Percentiles rank a stretch among this genome's conserved stretches.
phyloP scores from a whole-genome alignment of 2,113 vertebrate species.

The Mormyrus lacerda region DNA sequence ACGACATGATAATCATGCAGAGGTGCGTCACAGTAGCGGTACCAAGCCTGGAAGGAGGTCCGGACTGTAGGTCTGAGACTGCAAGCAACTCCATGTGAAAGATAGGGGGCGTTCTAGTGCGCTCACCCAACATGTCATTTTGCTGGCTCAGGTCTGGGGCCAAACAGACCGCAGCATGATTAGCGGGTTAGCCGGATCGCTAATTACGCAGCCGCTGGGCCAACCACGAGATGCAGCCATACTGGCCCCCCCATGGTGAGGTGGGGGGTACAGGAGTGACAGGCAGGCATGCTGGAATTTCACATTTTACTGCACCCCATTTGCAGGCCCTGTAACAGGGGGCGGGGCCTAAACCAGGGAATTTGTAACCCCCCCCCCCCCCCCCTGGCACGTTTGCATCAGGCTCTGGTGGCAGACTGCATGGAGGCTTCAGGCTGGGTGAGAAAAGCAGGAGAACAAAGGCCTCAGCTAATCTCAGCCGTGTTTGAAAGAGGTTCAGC shows the following conservation, averaged over 20 bases:
- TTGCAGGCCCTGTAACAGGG: background rate
- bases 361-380: background rate
- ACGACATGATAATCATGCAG: background rate
- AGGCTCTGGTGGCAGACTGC: background rate
- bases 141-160: conserved; percentile 51
- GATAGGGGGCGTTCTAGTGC: background rate
- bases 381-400: background rate
- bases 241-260: background rate
- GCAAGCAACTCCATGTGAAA: background rate
- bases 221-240: conserved; percentile 35
- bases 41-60: background rate
- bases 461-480: conserved; percentile 45
- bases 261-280: background rate
- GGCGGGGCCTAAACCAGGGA: background rate
- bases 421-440: background rate
- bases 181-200: conserved; percentile 64
- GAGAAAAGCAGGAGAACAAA: conserved; percentile 48
- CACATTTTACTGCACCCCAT: background rate
- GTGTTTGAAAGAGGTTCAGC: conserved; percentile 18
- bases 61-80: background rate
- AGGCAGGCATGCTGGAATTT: background rate
- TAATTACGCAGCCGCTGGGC: conserved; percentile 57
- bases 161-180: conserved; percentile 62
- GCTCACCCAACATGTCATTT: conserved; percentile 54
- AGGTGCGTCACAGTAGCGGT: background rate